A percentile compares a stretch with the other conserved stretches of the same genome.
These are phyloP conservation scores for chimpanzee (Pan troglodytes) DNA, from an alignment of 2,113 vertebrate species.

Conservation along the genomic window DNA sequence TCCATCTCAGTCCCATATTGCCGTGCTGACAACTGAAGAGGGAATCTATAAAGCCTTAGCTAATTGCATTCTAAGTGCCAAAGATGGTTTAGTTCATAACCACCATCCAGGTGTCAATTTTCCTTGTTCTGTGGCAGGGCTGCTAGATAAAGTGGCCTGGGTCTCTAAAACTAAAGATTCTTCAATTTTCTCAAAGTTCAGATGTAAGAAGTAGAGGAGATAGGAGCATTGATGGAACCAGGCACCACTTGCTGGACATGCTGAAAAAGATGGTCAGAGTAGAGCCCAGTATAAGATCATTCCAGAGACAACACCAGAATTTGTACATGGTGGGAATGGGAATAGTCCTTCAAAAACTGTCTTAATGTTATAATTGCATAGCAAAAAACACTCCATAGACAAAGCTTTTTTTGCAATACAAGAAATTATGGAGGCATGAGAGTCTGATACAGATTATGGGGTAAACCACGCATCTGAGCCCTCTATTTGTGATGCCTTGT, in stretches of 20 bases:
- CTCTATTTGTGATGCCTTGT: not conserved
- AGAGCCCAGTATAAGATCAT: not conserved
- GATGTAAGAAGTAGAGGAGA: not conserved
- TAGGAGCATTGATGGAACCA: not conserved
- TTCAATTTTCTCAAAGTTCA: not conserved
- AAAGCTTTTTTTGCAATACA: not conserved
- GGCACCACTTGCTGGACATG: not conserved
- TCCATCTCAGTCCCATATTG: not conserved
- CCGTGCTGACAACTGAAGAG: not conserved
- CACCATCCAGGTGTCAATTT: not conserved
- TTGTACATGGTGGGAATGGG: not conserved
- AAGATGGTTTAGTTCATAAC: not conserved
- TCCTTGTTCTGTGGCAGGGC: not conserved
- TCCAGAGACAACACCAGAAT: not conserved
- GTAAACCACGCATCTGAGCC: not conserved
- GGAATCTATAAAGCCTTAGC: not conserved
- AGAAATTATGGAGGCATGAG: not conserved
- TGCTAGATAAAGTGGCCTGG: not conserved
- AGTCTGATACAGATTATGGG: not conserved
- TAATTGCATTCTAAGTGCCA: not conserved
- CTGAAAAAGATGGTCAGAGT: not conserved
- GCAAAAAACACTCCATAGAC: not conserved
- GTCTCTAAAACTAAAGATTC: not conserved
- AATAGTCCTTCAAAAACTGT: not conserved
- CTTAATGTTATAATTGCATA: not conserved